Evolutionary conservation across 2,888 invertebrate genomes (phyloP), one percentile per base, ranked within the genome.

Genomic region (Drosophila prostipennis): DNA sequence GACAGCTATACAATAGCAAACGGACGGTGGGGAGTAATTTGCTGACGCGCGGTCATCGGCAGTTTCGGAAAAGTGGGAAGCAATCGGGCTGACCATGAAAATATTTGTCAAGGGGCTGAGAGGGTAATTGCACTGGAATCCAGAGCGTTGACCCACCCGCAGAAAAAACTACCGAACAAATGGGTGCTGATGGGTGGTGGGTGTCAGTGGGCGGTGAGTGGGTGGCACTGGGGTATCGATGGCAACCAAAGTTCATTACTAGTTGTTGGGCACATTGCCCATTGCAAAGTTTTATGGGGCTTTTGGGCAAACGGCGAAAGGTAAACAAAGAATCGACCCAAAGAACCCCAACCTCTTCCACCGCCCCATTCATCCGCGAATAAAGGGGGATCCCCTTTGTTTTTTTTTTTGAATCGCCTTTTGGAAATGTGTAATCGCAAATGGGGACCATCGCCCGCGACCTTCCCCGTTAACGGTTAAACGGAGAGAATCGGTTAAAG

Each of bases 251-350:
- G 61, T 71, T 75, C 61, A 65, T 65, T 75, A 71, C 49, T 61
- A 61, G 59, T 72, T 54, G 61, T 52, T 65, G 46, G 55, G 59
- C 55, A 53, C 67, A 49, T 51, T 42, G 42, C 48, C 61, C 51
- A 29, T 14, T 48, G 56, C 51, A 34, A 57, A 56, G 42, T 57
- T 34, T 34, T 51, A 42, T 42, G 49, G 37, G 16, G 19, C 58
- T 68, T 32, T 73, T 56, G 57, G 56, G 48, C 72, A 61, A 68
- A 57, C 49, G 42, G 37, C 71, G 71, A 82, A 83, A 87, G 72
- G 87, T 83, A 87, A 83, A 83, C 87, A 83, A 87, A 77, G 87
- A 79, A 85, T 87, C 65, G 82, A 68, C 68, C 69, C 64, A 26
- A 46, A 23, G 29, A 51, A 43, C 43, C 19, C n/a, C 13, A 14